Base-by-base conservation (phyloP, 2,797 vertebrate genomes). In the Protonibea diacanthus region DNA sequence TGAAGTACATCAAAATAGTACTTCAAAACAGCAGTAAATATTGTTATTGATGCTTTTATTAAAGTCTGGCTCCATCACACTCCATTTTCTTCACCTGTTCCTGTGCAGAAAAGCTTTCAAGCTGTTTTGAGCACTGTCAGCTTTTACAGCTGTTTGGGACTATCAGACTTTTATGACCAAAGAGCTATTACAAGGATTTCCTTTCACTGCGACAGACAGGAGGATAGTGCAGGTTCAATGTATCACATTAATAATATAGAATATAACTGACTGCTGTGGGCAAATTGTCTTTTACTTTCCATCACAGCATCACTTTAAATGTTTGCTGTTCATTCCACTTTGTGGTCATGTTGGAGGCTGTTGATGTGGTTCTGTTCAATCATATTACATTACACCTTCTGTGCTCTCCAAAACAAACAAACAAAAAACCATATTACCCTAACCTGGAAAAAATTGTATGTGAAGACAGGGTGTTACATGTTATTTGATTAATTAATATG, bases 141-240 rank as follows among this genome's bases (percentile, higher is more conserved):
- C 13, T 58, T 42, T 66, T 42, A 60, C 67, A 57, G 56, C 68
- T 53, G 48, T 72, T 51, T 52, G 48, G 42, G 15, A 42, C 18
- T 1, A 33, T 56, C 42, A 58, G 25, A 58, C 6, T 61, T 6
- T 67, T 53, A 59, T 4, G 29, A 33, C 33, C 8, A n/a, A 59
- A 49, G 13, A 60, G 57, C 47, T 33, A 23, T n/a, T 25, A 42
- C 11, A 51, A 13, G 33, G 29, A 53, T 57, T 48, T 60, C n/a
- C 40, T 55, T 44, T 40, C 25, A 9, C 33, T 51, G 33, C 44
- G n/a, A 27, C 17, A 12, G 8, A 80, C 51, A 62, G 66, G 60
- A 15, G n/a, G 13, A 49, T 1, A 20, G 48, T 25, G 55, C 38
- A 57, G 51, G 12, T 42, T 15, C 1, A 40, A 8, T 60, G 18